Evolutionary conservation across 2,113 vertebrate species (phyloP).

Genomic region (Macrotus californicus): DNA sequence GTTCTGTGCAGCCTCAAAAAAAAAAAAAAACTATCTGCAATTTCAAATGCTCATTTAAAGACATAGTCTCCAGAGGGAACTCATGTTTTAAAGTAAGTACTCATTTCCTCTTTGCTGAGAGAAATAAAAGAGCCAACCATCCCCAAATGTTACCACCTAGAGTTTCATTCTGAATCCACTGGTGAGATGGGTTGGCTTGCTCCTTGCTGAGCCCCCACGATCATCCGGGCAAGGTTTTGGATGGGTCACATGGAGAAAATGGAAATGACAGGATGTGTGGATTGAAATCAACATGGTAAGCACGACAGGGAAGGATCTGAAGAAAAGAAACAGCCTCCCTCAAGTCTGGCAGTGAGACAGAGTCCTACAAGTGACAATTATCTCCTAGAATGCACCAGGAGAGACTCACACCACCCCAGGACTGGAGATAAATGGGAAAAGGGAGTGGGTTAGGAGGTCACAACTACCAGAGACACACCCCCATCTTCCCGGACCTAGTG

Average conservation of each 20-base stretch:
- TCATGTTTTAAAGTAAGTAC: conserved; percentile 74
- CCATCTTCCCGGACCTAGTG: conserved; percentile 59
- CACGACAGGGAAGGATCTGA: conserved; percentile 60
- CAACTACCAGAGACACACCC: conserved; percentile 26
- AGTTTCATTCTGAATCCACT: conserved; percentile 50
- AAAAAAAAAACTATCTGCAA: conserved; percentile 70
- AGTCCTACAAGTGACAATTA: conserved; percentile 74
- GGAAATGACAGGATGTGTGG: conserved; percentile 70
- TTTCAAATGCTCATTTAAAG: conserved; percentile 79
- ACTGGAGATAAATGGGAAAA: conserved; percentile 57
- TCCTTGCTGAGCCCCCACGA: conserved; percentile 37
- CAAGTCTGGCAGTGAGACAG: conserved; percentile 66
- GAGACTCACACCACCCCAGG: conserved; percentile 64
- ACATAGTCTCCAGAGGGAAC: conserved; percentile 72
- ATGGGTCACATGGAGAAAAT: conserved; percentile 67
- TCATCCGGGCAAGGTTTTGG: conserved; percentile 65
- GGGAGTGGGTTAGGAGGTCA: conserved; percentile 33
- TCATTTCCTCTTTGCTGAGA: conserved; percentile 73
- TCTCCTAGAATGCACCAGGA: conserved; percentile 74
- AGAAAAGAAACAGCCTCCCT: conserved; percentile 67
- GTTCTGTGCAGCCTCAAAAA: conserved; percentile 78
- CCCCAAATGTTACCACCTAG: conserved; percentile 68
- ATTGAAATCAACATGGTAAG: conserved; percentile 66
- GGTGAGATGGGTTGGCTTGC: conserved; percentile 51
- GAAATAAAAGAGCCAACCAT: conserved; percentile 71